A percentile compares a stretch with the other conserved stretches of the same genome.
Evolutionary conservation across 2,888 invertebrate genomes (phyloP).

Genomic region (Papilio gigon): DNA sequence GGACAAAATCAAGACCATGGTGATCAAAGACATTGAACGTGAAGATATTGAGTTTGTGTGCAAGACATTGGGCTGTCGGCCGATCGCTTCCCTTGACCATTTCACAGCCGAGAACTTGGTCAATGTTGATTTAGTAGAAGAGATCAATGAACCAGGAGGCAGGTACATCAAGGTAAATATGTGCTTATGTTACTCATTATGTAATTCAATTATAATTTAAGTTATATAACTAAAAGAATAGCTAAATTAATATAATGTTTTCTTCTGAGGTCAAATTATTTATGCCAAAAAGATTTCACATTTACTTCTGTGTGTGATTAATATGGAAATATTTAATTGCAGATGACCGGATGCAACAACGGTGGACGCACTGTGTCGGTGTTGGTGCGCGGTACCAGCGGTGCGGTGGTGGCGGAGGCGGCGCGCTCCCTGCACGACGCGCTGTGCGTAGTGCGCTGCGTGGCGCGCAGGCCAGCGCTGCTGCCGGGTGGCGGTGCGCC

Average conservation of each 20-base stretch:
- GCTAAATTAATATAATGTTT: background rate
- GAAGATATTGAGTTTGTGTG: conserved; percentile 99
- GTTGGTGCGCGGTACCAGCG: conserved; percentile 92
- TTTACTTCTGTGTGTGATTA: background rate
- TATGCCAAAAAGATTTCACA: background rate
- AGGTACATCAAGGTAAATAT: conserved; percentile 92
- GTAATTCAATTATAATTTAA: background rate
- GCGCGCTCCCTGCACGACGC: conserved; percentile 97
- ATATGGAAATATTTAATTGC: conserved; percentile 30
- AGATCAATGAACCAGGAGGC: conserved; percentile 92
- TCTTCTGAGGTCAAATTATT: too few species aligned
- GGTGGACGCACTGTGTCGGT: conserved; percentile 96
- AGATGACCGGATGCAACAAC: conserved; percentile 93
- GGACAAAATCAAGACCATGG: conserved; percentile 99
- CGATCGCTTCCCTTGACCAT: conserved; percentile 99
- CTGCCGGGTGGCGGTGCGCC: conserved; percentile 99
- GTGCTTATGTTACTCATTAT: background rate
- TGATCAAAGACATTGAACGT: conserved; percentile 98
- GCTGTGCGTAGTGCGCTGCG: conserved; percentile 94
- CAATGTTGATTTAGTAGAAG: conserved; percentile 96
- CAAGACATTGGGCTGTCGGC: conserved; percentile 96
- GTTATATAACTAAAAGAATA: background rate
- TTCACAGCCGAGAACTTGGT: conserved; percentile 96
- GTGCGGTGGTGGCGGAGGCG: conserved; percentile 94
- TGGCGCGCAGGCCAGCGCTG: conserved; percentile 95